Evolutionary conservation across 2,888 invertebrate genomes (phyloP).

Genomic region (Plagodis dolabraria): DNA sequence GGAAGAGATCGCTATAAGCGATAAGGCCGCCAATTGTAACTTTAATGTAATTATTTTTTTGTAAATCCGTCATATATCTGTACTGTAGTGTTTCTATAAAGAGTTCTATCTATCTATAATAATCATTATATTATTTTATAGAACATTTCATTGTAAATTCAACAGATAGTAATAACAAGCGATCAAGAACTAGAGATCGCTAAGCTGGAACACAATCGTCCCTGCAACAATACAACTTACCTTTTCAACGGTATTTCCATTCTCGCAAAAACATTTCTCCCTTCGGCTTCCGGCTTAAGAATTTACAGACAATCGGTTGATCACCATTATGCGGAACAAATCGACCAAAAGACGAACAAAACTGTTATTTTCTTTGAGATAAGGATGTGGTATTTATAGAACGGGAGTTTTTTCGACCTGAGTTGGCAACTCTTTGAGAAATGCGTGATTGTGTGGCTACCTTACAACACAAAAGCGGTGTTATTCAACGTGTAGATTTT

Average conservation of each 20-base stretch:
- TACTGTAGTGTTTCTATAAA: no score
- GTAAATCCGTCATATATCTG: no score
- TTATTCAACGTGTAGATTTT: no score
- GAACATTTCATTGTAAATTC: neutral
- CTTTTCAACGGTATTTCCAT: constrained; percentile 22
- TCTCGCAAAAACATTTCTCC: constrained; percentile 23
- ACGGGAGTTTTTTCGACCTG: constrained; percentile 1
- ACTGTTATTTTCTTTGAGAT: constrained; percentile 31
- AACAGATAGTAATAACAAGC: neutral
- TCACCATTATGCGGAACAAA: constrained; percentile 45
- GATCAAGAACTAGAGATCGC: neutral
- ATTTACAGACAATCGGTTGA: constrained; percentile 44
- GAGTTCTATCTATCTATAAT: no score
- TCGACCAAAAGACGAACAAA: constrained; percentile 38
- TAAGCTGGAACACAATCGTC: neutral
- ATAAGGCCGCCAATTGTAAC: no score
- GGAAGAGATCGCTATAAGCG: no score
- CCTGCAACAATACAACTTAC: constrained; percentile 2
- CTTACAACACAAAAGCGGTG: no score
- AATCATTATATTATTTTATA: no score
- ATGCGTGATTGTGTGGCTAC: neutral
- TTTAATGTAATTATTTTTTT: no score
- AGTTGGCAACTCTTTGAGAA: neutral
- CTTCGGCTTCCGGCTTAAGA: constrained; percentile 27
- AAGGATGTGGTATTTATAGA: constrained; percentile 12